Base-by-base conservation (phyloP, 2,113 vertebrate species). In the Gnathonemus longibarbis region DNA sequence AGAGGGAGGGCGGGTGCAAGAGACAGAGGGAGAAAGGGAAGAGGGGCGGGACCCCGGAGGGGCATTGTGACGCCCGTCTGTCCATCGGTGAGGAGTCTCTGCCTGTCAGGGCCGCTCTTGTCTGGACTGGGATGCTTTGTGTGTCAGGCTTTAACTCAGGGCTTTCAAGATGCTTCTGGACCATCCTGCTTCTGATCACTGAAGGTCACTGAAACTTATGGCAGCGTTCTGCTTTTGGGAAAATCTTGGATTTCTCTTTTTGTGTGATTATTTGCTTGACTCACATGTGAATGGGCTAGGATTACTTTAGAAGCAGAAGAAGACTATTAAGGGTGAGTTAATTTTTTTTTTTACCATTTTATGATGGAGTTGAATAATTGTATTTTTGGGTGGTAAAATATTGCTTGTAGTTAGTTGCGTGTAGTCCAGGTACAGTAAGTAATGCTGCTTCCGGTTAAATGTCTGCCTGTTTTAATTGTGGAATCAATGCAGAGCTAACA, bases 41-140 rank as follows among this genome's bases (percentile, higher is more conserved):
- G 89, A 88, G 91, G 93, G 92, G 93, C 92, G 91, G 90, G 93
- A 92, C 94, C 89, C 93, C 90, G 91, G 90, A 96, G 95, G 93
- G 93, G 92, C 94, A 94, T 95, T 94, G 95, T 95, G 94, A 95
- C 93, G 93, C 93, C 92, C 95, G 94, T 95, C 94, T 94, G 93
- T 93, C 93, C 93, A 92, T 92, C 93, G 93, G 93, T 91, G 93
- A 94, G 93, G 93, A 95, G 94, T 95, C 93, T 94, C 93, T 92
- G 93, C 92, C 93, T 94, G 94, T 95, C 95, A 95, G 91, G 91
- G 88, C 94, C 91, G 87, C 94, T 94, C 94, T 96, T 96, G 94
- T 95, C 93, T 91, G 93, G 93, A 94, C 93, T 92, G 92, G 89
- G 92, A 93, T 94, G 95, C 95, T 92, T 94, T 94, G 90, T 92